Percentiles rank a stretch among this genome's conserved stretches.
Evolutionary conservation across 1,140 invertebrate genomes (phyloP).

Genomic region (Sitobion miscanthi): DNA sequence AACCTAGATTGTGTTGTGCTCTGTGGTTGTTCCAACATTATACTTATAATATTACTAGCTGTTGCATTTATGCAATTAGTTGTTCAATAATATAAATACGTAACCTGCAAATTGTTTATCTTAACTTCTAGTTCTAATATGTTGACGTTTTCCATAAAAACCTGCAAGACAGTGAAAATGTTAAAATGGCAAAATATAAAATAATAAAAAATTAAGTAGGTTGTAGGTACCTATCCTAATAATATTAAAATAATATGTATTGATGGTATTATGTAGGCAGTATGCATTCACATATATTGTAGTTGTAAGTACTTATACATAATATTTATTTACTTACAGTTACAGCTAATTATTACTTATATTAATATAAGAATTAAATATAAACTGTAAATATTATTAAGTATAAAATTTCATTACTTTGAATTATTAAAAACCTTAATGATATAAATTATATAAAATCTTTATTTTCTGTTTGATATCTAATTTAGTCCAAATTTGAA

Average conservation of each 20-base stretch:
- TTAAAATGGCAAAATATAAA: background rate
- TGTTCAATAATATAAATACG: background rate
- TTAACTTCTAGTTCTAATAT: background rate
- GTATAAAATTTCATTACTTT: background rate
- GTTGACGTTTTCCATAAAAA: background rate
- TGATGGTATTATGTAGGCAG: too few relatives aligned
- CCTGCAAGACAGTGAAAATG: background rate
- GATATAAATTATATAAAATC: too few relatives aligned
- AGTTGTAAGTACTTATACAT: too few relatives aligned
- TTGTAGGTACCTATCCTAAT: too few relatives aligned
- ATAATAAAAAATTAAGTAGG: background rate
- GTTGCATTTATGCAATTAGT: background rate
- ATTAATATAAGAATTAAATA: too few relatives aligned
- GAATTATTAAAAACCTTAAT: background rate
- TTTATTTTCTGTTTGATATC: too few relatives aligned
- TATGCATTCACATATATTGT: too few relatives aligned
- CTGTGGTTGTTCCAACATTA: background rate
- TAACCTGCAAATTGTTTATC: background rate
- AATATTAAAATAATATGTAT: too few relatives aligned
- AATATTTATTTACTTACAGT: too few relatives aligned
- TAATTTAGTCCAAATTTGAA: too few relatives aligned
- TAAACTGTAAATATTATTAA: background rate
- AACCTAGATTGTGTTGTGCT: background rate
- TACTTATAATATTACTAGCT: background rate
- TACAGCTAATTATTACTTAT: too few relatives aligned